Percentiles rank a stretch among this genome's conserved stretches.
Conservation (phyloP, 2,113 vertebrate species). For the human (Homo sapiens) region GRCh38 chr4:137582501-137583000, state of each 20-base stretch:
- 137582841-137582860: not conserved
- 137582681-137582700: not conserved
- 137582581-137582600: not conserved
- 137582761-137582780: not conserved
- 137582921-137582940: not conserved
- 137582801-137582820: not conserved
- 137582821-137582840: not conserved
- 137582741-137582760: not conserved
- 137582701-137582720: not conserved
- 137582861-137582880: not conserved
- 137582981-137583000: not conserved
- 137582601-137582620: not conserved
- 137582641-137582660: not conserved
- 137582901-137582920: not conserved
- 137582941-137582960: not conserved
- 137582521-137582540: not conserved
- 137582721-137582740: not conserved
- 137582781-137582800: not conserved
- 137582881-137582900: not conserved
- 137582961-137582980: not conserved
- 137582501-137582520: not conserved
- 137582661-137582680: not conserved
- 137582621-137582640: not conserved
- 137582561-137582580: not conserved
- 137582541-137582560: not conserved